These are phyloP conservation scores for Chaenodraco wilsoni DNA, from an alignment of 2,797 vertebrate species.

Conservation along the genomic window DNA sequence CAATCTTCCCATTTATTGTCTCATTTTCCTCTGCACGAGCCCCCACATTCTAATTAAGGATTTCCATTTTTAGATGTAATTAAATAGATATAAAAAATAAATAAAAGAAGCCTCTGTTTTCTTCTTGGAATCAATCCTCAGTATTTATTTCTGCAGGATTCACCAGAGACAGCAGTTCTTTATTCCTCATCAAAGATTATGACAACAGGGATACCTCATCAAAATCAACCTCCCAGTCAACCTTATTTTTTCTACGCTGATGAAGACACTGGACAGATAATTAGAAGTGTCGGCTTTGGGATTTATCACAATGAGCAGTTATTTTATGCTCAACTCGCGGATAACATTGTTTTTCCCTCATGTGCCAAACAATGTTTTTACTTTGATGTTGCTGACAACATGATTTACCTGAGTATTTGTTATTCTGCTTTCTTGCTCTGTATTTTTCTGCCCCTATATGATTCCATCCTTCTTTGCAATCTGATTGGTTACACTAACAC, in stretches of 20 bases:
- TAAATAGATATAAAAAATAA: slow-evolving; percentile 25
- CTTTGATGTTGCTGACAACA: slow-evolving; percentile 19
- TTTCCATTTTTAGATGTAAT: slow-evolving; percentile 28
- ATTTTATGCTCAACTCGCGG: slow-evolving; percentile 4
- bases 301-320: slow-evolving; percentile 37
- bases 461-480: neutral
- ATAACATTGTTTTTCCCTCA: slow-evolving; percentile 28
- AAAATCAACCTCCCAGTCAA: slow-evolving; percentile 53
- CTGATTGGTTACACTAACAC: neutral
- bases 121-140: neutral
- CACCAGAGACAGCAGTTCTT: slow-evolving; percentile 16
- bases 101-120: neutral
- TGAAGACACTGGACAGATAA: slow-evolving; percentile 54
- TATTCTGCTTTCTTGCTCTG: neutral
- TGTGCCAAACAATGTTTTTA: slow-evolving; percentile 12
- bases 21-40: neutral
- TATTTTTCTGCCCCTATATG: neutral
- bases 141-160: slow-evolving; percentile 8
- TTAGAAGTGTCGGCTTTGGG: slow-evolving; percentile 41
- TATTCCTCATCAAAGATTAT: slow-evolving; percentile 29
- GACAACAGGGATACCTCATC: slow-evolving; percentile 44
- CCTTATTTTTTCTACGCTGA: slow-evolving; percentile 30
- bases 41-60: slow-evolving; percentile 20
- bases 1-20: neutral
- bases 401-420: slow-evolving; percentile 12